Percentiles rank a stretch among this genome's conserved stretches.
Conservation (phyloP, 2,113 vertebrate species). For the Epinephelus cyanopodus region DNA sequence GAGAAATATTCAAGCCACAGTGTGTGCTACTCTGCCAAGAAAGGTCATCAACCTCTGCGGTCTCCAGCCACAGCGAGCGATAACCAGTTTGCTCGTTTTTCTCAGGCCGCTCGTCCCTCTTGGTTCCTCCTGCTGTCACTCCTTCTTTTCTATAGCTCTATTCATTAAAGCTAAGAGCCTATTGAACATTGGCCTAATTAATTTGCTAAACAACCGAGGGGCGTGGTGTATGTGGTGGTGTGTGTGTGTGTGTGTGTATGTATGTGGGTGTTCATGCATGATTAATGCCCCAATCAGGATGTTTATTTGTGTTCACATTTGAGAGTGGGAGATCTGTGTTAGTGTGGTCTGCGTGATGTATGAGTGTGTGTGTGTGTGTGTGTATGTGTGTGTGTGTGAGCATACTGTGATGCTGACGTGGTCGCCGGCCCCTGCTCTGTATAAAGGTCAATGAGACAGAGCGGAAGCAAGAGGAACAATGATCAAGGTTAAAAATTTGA, state of each 20-base stretch:
- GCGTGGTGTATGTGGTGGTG: constrained; percentile 36
- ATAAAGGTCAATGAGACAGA: constrained; percentile 48
- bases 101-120: constrained; percentile 22
- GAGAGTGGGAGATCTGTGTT: constrained; percentile 24
- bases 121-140: constrained; percentile 35
- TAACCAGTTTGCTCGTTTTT: constrained; percentile 49
- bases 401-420: constrained; percentile 24
- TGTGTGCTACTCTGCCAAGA: constrained; percentile 25
- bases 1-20: constrained; percentile 30
- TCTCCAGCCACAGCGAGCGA: constrained; percentile 19
- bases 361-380: not conserved
- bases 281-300: constrained; percentile 55
- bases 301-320: constrained; percentile 50
- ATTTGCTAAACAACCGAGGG: constrained; percentile 69
- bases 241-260: constrained; percentile 27
- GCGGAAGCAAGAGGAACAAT: constrained; percentile 20
- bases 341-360: constrained; percentile 7
- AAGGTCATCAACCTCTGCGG: constrained; percentile 48
- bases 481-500: constrained; percentile 18
- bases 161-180: constrained; percentile 69
- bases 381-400: constrained; percentile 7
- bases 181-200: constrained; percentile 67
- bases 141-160: constrained; percentile 55
- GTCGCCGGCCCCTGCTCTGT: not conserved
- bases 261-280: constrained; percentile 45